Conservation (phyloP, 2,113 vertebrate species). For the Dunckerocampus dactyliophorus region DNA sequence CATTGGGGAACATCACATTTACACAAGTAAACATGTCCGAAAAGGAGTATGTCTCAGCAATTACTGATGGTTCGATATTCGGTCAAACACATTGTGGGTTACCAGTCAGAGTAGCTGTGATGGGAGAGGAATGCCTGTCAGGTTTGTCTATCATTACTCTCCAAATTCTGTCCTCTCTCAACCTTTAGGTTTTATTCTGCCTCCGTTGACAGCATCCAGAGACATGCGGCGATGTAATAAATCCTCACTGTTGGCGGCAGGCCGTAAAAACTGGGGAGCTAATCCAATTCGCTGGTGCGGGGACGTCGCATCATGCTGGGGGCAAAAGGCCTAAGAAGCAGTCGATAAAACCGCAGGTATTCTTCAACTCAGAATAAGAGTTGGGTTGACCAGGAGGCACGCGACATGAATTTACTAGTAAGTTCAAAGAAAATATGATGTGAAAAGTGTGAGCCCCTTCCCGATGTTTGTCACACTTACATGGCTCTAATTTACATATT, state of each 20-base stretch:
- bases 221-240: conserved; percentile 29
- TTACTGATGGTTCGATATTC: not conserved
- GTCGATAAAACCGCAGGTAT: conserved; percentile 25
- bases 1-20: too few species aligned
- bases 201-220: conserved; percentile 12
- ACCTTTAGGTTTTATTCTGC: conserved; percentile 1
- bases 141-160: not conserved
- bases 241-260: conserved; percentile 33
- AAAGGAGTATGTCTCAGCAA: not conserved
- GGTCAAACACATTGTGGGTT: not conserved
- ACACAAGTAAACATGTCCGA: not conserved
- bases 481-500: too few species aligned
- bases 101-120: conserved; percentile 15
- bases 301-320: conserved; percentile 34
- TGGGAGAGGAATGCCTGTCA: conserved; percentile 15
- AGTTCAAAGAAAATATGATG: not conserved
- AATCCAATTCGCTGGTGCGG: conserved; percentile 45
- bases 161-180: not conserved
- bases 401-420: not conserved
- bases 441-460: too few species aligned
- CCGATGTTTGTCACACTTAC: too few species aligned
- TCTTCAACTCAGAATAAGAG: conserved; percentile 7
- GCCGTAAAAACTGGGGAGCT: conserved; percentile 41
- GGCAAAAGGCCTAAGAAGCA: conserved; percentile 34
- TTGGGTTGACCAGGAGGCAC: conserved; percentile 9